These are phyloP conservation scores for Oxygymnocypris stewartii DNA, from an alignment of 2,113 vertebrate species.

Conservation along the genomic window DNA sequence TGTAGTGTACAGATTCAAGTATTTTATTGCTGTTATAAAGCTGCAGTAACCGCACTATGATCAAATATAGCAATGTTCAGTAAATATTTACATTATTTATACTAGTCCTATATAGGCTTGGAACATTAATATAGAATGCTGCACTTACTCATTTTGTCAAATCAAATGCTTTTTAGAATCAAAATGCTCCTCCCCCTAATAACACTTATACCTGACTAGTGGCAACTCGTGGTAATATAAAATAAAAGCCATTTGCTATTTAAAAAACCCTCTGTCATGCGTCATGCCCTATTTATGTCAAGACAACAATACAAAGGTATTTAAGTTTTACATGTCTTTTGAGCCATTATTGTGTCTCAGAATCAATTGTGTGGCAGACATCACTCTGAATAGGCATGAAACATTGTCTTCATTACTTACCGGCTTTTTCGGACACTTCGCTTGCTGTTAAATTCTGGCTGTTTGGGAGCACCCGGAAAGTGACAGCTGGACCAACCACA, in stretches of 20 bases:
- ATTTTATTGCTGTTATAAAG: neutral
- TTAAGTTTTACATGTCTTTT: neutral
- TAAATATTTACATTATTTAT: neutral
- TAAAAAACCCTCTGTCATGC: neutral
- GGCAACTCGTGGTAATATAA: neutral
- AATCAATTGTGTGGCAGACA: neutral
- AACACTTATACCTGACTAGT: neutral
- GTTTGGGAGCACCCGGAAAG: constrained; percentile 86
- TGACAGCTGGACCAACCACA: constrained; percentile 82
- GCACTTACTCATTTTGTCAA: neutral
- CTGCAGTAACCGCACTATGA: neutral
- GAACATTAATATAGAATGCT: neutral
- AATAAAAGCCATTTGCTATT: neutral
- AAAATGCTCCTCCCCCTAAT: neutral
- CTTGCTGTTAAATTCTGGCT: constrained; percentile 83
- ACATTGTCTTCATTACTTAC: constrained; percentile 68
- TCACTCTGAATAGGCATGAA: neutral
- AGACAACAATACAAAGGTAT: neutral
- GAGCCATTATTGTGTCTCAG: neutral
- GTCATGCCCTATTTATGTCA: neutral
- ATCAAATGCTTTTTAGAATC: neutral
- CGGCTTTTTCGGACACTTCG: constrained; percentile 79
- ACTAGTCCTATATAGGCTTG: neutral
- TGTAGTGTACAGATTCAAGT: neutral
- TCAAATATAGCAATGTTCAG: neutral